These are phyloP conservation scores for Cephalopholis sonnerati DNA, from an alignment of 2,113 vertebrate genomes.

Conservation along the genomic window DNA sequence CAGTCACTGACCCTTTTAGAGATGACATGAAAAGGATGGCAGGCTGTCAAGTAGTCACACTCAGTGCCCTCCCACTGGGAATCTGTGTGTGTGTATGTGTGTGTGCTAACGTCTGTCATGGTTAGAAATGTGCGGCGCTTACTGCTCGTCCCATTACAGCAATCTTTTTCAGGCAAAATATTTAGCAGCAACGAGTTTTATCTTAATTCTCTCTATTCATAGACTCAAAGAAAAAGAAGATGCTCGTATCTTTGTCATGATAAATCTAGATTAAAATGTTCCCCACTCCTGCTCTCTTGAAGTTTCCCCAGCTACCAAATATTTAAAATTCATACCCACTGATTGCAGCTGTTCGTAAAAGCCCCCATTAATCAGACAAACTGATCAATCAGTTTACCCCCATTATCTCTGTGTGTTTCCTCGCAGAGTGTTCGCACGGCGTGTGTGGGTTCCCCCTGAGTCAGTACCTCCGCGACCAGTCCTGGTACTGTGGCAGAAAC, in stretches of 20 bases:
- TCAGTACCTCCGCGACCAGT: constrained; percentile 87
- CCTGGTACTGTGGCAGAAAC: constrained; percentile 93
- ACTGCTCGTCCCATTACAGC: background rate
- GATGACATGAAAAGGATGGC: constrained; percentile 61
- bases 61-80: constrained; percentile 27
- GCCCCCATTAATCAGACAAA: background rate
- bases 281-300: background rate
- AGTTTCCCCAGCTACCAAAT: background rate
- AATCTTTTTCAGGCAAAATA: background rate
- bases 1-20: constrained; percentile 57
- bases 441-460: constrained; percentile 95
- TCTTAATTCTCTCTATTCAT: background rate
- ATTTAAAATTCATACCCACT: constrained; percentile 1
- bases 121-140: background rate
- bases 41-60: constrained; percentile 46
- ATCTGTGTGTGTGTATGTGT: constrained; percentile 15
- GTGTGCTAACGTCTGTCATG: constrained; percentile 25
- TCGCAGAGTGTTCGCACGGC: constrained; percentile 80
- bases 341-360: constrained; percentile 37
- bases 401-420: constrained; percentile 71
- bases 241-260: background rate
- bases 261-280: background rate
- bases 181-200: background rate
- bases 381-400: background rate
- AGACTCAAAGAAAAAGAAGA: background rate